Evolutionary conservation across 30 jellyfish, hydroid and myxozoan species (phyloP), one percentile per base, ranked within the genome.

Genomic region (Rhopilema esculentum): DNA sequence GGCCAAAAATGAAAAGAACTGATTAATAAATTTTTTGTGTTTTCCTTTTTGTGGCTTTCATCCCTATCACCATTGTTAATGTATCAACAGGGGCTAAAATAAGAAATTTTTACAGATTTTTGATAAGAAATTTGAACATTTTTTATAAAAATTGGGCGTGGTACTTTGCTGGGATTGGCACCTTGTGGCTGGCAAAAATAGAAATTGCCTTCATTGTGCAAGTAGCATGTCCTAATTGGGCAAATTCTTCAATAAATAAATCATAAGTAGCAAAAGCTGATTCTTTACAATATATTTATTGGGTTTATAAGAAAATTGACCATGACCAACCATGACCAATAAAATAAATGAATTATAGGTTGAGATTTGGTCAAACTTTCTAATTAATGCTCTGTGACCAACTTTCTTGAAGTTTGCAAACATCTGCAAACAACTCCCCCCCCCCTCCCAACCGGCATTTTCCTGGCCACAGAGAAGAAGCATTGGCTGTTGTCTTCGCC

Each of bases 401-500:
- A 40, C 57, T 40, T 40, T 40, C 57, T 40, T 40, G 57, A 40
- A 40, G 57, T 40, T 40, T 40, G 57, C 57, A 40, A 40, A 40
- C 57, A 40, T 40, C 57, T 40, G 57, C 57, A 40, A n/a, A n/a
- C n/a, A 6, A 6, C 57, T 12, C 57, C 57, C 57, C 57, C n/a
- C n/a, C n/a, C 57, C 57, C 57, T 12, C 57, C 57, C 57, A 40
- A 40, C 12, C 57, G 57, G 57, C 57, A 40, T 40, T 40, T 40
- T 40, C 57, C 57, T 73, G 84, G 49, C 84, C 49, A 73, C 84
- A 73, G 69, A 30, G 69, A 25, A 73, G 50, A 20, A 18, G 84
- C 21, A 33, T 32, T 62, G 87, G 33, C 83, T 65, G 63, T 76
- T 28, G 74, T 76, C 71, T 84, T 85, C 92, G 92, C 87, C 64